Conservation (phyloP, 2,888 invertebrate genomes). For the Neoaliturus tenellus region DNA sequence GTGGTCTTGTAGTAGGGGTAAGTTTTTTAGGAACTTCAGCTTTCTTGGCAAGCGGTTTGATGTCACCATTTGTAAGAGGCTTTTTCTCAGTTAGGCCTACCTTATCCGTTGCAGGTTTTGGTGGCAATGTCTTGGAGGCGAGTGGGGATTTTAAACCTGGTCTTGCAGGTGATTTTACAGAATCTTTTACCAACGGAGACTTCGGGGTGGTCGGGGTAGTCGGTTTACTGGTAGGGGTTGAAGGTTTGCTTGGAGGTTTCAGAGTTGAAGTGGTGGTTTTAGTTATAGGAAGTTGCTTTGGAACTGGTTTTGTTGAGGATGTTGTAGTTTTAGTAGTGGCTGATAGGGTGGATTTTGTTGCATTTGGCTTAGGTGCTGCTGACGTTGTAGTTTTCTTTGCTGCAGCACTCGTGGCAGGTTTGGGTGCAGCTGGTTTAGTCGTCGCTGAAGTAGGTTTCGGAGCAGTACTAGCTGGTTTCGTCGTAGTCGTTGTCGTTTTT, state of each 20-base stretch:
- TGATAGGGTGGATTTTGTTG: background rate
- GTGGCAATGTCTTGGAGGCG: slow-evolving; percentile 42
- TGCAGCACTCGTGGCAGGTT: background rate
- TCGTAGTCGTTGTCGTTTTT: slow-evolving; percentile 50
- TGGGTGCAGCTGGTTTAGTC: slow-evolving; percentile 41
- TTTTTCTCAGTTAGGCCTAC: slow-evolving; percentile 74
- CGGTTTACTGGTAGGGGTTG: slow-evolving; percentile 61
- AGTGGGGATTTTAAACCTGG: slow-evolving; percentile 65
- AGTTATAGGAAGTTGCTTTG: slow-evolving; percentile 34
- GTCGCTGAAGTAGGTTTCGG: slow-evolving; percentile 34
- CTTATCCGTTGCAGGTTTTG: slow-evolving; percentile 58
- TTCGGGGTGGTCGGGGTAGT: slow-evolving; percentile 61
- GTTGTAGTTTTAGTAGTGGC: slow-evolving; percentile 59
- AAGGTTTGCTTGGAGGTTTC: slow-evolving; percentile 32
- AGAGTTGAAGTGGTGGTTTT: slow-evolving; percentile 61
- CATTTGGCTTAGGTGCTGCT: slow-evolving; percentile 59
- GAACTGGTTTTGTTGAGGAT: slow-evolving; percentile 58
- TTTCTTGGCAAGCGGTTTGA: slow-evolving; percentile 65
- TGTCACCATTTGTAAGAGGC: slow-evolving; percentile 76
- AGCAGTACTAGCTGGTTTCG: slow-evolving; percentile 44
- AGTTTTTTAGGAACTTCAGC: slow-evolving; percentile 61
- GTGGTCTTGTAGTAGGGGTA: background rate
- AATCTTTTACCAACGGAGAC: slow-evolving; percentile 66
- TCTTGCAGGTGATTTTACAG: slow-evolving; percentile 69
- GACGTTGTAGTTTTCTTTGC: slow-evolving; percentile 62